phyloP scores from a whole-genome alignment of 1,140 invertebrate genomes.

The Drosophila sturtevanti region DNA sequence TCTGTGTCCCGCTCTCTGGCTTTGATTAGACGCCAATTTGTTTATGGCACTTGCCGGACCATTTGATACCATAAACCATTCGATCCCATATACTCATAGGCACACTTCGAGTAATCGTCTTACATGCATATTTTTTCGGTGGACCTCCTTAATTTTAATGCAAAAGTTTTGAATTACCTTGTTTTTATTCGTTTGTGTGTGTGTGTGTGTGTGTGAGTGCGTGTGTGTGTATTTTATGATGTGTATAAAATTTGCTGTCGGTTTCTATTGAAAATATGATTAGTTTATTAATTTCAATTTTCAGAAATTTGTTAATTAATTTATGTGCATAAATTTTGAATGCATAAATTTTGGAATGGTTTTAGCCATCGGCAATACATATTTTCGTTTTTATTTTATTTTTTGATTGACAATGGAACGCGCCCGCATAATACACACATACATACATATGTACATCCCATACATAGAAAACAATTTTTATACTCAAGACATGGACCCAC shows the following conservation, averaged over 20 bases:
- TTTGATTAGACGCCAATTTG: constrained; percentile 24
- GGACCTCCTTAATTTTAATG: constrained; percentile 11
- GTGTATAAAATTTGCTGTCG: constrained; percentile 50
- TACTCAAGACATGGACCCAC: neutral
- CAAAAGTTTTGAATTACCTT: constrained; percentile 52
- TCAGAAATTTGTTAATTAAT: constrained; percentile 55
- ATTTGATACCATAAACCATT: constrained; percentile 13
- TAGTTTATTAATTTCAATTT: constrained; percentile 50
- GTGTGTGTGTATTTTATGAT: constrained; percentile 32
- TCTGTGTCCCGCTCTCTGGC: neutral
- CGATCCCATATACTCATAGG: constrained; percentile 14
- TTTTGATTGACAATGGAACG: constrained; percentile 52
- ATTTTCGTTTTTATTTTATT: constrained; percentile 41
- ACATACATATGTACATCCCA: too few species aligned
- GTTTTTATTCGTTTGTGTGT: constrained; percentile 1
- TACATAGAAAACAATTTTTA: constrained; percentile 25
- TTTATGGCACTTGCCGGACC: constrained; percentile 19
- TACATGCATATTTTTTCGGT: constrained; percentile 18
- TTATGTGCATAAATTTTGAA: constrained; percentile 42
- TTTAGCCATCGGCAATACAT: constrained; percentile 39
- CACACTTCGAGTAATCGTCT: constrained; percentile 15
- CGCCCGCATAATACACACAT: constrained; percentile 33
- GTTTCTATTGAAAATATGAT: constrained; percentile 46
- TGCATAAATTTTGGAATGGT: constrained; percentile 19
- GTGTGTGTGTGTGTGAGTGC: neutral